Conservation (phyloP, 2,797 vertebrate species). For the Coranthus polyacanthus region DNA sequence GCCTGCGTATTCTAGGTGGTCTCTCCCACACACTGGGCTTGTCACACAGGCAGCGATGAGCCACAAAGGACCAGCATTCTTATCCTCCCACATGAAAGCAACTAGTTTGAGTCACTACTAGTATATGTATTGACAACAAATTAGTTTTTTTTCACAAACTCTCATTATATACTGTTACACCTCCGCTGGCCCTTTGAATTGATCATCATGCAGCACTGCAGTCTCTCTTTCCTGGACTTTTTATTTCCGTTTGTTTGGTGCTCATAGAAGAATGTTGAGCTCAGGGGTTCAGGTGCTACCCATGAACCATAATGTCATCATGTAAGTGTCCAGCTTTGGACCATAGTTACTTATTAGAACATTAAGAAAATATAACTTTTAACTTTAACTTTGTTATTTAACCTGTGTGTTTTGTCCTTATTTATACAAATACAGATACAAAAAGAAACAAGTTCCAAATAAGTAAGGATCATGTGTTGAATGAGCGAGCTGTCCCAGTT, state of each 20-base stretch:
- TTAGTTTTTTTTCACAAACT: constrained; percentile 18
- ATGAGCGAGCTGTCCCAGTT: too few species aligned
- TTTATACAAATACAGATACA: too few species aligned
- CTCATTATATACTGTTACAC: constrained; percentile 26
- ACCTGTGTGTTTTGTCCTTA: too few species aligned
- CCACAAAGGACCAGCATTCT: constrained; percentile 61
- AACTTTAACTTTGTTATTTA: too few species aligned
- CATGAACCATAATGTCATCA: not conserved
- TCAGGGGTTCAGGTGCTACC: not conserved
- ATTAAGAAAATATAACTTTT: too few species aligned
- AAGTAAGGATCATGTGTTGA: too few species aligned
- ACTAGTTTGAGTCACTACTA: constrained; percentile 43
- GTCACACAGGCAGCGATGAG: constrained; percentile 55
- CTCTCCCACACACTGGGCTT: constrained; percentile 65
- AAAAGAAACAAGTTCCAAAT: too few species aligned
- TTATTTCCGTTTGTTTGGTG: not conserved
- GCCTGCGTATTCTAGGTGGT: constrained; percentile 52
- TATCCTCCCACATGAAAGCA: constrained; percentile 57
- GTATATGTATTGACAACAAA: constrained; percentile 19
- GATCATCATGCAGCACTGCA: not conserved
- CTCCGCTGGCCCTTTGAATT: constrained; percentile 7
- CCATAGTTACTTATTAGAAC: too few species aligned
- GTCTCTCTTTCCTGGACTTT: not conserved
- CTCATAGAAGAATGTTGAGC: constrained; percentile 1
- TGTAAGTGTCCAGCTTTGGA: not conserved